These are phyloP conservation scores for Pungitius pungitius DNA, from an alignment of 2,113 vertebrate species.

Conservation along the genomic window DNA sequence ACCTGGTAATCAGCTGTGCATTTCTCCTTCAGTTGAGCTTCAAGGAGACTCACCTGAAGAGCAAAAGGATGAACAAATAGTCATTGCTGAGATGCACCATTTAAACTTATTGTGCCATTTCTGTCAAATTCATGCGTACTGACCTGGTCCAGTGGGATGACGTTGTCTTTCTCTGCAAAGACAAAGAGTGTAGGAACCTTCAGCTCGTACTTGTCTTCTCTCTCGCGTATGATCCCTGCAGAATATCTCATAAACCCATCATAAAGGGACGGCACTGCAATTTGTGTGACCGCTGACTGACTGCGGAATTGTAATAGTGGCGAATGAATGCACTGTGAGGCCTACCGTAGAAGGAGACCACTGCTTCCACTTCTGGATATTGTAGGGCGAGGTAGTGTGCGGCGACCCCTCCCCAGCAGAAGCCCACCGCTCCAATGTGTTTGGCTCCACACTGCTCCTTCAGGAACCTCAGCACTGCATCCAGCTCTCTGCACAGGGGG, in stretches of 20 bases:
- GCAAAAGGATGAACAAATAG: not conserved
- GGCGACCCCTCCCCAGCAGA: conserved; percentile 85
- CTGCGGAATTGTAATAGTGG: not conserved
- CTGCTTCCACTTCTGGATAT: conserved; percentile 79
- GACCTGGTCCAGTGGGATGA: conserved; percentile 83
- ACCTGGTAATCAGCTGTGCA: conserved; percentile 86
- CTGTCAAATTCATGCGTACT: not conserved
- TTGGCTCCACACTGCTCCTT: conserved; percentile 76
- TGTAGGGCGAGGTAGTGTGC: conserved; percentile 80
- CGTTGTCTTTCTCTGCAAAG: conserved; percentile 82
- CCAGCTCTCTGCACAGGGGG: conserved; percentile 76
- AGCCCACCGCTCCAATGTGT: conserved; percentile 75
- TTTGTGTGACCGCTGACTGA: not conserved
- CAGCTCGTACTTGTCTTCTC: conserved; percentile 76
- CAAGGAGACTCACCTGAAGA: conserved; percentile 81
- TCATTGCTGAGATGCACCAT: no score
- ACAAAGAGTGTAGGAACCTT: conserved; percentile 84
- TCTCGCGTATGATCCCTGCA: conserved; percentile 81
- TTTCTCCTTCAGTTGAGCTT: conserved; percentile 85
- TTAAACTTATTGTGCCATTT: not conserved
- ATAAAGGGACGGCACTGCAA: not conserved
- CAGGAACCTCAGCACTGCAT: conserved; percentile 79
- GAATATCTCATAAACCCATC: conserved; percentile 13
- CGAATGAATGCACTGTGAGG: not conserved
- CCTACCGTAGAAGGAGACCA: conserved; percentile 82